These are phyloP conservation scores for Cyclura pinguis DNA, from an alignment of 2,797 vertebrate species.

Conservation along the genomic window DNA sequence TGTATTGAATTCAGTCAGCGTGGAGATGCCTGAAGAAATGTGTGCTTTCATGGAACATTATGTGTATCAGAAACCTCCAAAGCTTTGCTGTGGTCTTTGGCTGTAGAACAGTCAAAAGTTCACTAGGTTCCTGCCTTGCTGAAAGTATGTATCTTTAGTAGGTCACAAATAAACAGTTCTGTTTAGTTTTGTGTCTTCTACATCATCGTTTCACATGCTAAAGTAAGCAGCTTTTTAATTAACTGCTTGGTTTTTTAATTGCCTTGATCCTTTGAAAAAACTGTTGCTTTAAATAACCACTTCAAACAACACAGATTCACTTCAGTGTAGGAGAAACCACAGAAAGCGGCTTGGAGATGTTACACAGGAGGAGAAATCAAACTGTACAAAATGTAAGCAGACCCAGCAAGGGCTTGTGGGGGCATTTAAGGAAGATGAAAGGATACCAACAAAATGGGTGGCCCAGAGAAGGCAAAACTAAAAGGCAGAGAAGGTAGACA, in stretches of 20 bases:
- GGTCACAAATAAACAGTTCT: not conserved
- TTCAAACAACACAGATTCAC: not conserved
- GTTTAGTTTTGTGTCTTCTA: not conserved
- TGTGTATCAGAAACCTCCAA: not conserved
- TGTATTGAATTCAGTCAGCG: not conserved
- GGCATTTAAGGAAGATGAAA: not conserved
- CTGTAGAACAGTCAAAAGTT: not conserved
- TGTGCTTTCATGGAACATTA: not conserved
- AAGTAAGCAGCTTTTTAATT: constrained; percentile 18
- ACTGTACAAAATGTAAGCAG: not conserved
- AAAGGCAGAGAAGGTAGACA: not conserved
- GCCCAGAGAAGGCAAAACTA: not conserved
- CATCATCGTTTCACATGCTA: not conserved
- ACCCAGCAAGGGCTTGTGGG: not conserved
- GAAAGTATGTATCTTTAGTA: not conserved
- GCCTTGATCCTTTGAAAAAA: not conserved
- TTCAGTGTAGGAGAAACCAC: not conserved
- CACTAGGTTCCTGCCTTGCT: not conserved
- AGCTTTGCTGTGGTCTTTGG: not conserved
- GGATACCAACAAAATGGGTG: not conserved
- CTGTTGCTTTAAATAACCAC: not conserved
- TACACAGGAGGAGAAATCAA: not conserved
- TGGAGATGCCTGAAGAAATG: not conserved
- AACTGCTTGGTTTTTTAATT: not conserved
- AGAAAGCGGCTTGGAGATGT: not conserved